Evolutionary conservation across 2,888 invertebrate genomes (phyloP), one percentile per base, ranked within the genome.

Genomic region (Coelopa pilipes): DNA sequence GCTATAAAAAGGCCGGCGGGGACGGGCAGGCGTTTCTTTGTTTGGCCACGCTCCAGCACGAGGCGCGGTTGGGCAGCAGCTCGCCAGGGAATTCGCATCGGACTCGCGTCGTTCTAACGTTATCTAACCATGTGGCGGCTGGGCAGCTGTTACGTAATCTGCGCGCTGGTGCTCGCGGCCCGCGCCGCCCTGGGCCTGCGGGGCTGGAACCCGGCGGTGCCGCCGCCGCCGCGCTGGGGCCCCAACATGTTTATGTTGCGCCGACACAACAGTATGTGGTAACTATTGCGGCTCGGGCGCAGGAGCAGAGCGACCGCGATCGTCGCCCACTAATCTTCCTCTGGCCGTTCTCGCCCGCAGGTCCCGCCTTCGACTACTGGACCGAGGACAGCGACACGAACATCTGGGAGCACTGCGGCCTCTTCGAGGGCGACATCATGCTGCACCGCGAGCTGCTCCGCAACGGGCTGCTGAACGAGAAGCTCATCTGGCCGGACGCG

Each of bases 341-440:
- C 34, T 21, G n/a, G n/a, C 7, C 34, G 34, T 34, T 7, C 7
- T 34, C 34, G n/a, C n/a, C n/a, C n/a, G n/a, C 75, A 86, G 86
- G 80, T 81, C 81, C 83, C 47, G 83, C 84, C 50, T 84, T 90
- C 70, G 84, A 86, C 66, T 84, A 83, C 66, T 90, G 90, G 90
- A 86, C 82, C 13, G 85, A 88, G 3, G 80, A 87, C 19, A 87
- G 89, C 75, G 87, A 86, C 17, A 85, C 86, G 71, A 89, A 90
- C 78, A 82, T 89, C 19, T 90, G 90, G 90, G 91, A 91, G 79
- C 84, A 89, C 66, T 89, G 89, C 78, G 90, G 90, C 2, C 85
- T 90, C 53, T 89, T 89, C 80, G 90, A 92, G 82, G 92, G 92
- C 63, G 92, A 92, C 80, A 92, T 92, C 70, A 89, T 90, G 89